Evolutionary conservation across 2,113 vertebrate genomes (phyloP).

Genomic region (Argyrosomus japonicus): DNA sequence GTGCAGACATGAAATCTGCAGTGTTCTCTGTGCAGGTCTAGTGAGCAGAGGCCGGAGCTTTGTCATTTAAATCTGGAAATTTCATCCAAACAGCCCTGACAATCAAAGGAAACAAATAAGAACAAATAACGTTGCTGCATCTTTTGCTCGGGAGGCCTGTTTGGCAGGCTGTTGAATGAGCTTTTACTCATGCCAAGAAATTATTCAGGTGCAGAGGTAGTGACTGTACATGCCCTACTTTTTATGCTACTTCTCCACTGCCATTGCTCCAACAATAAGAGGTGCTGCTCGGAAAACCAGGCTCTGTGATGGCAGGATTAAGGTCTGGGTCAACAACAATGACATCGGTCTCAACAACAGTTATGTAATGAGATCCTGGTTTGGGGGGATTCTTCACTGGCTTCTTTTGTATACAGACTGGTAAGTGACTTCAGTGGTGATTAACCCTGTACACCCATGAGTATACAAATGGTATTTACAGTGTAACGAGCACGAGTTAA

Average conservation of each 20-base stretch:
- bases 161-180: slow-evolving; percentile 23
- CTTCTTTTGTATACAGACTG: background rate
- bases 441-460: slow-evolving; percentile 39
- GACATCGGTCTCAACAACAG: background rate
- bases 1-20: background rate
- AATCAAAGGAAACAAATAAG: slow-evolving; percentile 16
- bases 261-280: background rate
- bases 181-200: slow-evolving; percentile 35
- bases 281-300: background rate
- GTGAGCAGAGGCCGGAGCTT: background rate
- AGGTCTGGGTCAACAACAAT: background rate
- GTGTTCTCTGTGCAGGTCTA: background rate
- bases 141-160: slow-evolving; percentile 12
- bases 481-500: slow-evolving; percentile 33
- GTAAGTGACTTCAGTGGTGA: slow-evolving; percentile 8
- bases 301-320: background rate
- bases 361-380: slow-evolving; percentile 2
- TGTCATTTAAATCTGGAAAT: slow-evolving; percentile 29
- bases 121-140: background rate
- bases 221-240: slow-evolving; percentile 50
- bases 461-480: slow-evolving; percentile 28
- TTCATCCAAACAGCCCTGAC: background rate
- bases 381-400: slow-evolving; percentile 1
- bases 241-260: slow-evolving; percentile 30
- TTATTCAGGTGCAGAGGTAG: slow-evolving; percentile 38